Evolutionary conservation across 1,140 invertebrate genomes (phyloP).

Genomic region (Brachionus koreanus): DNA sequence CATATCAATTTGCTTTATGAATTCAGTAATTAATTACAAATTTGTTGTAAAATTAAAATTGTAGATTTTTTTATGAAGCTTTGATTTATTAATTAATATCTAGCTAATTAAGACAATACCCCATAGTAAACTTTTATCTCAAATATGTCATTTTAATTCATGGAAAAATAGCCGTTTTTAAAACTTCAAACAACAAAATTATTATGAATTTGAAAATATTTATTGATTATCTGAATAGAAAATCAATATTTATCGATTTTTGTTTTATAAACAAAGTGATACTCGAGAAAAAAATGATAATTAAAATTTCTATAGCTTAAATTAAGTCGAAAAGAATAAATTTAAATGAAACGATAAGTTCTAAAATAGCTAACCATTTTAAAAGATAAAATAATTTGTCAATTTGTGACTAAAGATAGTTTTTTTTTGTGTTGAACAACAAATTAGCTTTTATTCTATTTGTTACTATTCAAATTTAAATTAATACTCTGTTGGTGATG

Average conservation of each 20-base stretch:
- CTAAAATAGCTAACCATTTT: not conserved
- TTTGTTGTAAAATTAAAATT: not conserved
- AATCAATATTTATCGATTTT: conserved; percentile 3
- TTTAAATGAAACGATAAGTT: not conserved
- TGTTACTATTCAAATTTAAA: not conserved
- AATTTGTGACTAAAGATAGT: too few species aligned
- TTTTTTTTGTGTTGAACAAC: too few species aligned
- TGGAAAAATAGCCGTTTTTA: not conserved
- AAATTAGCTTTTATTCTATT: too few species aligned
- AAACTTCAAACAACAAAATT: not conserved
- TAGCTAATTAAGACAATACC: not conserved
- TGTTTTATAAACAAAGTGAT: not conserved
- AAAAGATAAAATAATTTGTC: too few species aligned
- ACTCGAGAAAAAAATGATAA: not conserved
- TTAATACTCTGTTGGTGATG: not conserved
- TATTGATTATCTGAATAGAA: not conserved
- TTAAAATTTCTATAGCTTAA: not conserved
- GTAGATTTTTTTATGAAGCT: not conserved
- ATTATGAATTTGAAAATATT: too few species aligned
- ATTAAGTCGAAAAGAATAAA: not conserved
- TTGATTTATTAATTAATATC: not conserved
- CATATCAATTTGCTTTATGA: not conserved
- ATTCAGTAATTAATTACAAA: not conserved
- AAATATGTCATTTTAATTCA: not conserved
- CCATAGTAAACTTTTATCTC: not conserved